Percentiles rank a stretch among this genome's conserved stretches.
Conservation (phyloP, 2,113 vertebrate species). For the Lates calcarifer region DNA sequence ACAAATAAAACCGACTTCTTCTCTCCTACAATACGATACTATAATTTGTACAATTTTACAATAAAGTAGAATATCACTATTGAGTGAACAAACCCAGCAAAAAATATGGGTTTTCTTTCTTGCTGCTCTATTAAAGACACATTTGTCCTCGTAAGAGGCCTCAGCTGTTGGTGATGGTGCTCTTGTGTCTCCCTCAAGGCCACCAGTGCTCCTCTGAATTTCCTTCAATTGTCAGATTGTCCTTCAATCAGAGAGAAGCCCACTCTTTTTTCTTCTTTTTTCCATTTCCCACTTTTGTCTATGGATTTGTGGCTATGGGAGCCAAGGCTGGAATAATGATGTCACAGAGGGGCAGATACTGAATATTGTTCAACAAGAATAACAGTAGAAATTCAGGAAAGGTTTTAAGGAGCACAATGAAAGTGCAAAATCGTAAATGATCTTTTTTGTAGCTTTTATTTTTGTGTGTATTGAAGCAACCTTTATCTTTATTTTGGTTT, state of each 20-base stretch:
- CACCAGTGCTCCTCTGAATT: slow-evolving; percentile 25
- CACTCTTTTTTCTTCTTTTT: neutral
- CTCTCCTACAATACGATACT: neutral
- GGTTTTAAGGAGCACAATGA: neutral
- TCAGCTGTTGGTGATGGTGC: slow-evolving; percentile 22
- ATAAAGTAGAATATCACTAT: neutral
- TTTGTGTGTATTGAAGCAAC: neutral
- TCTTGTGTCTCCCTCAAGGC: slow-evolving; percentile 37
- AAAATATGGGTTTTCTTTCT: neutral
- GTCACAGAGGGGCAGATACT: no score
- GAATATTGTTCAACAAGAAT: neutral
- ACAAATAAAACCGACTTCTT: neutral
- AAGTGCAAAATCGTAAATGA: no score
- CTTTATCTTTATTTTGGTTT: no score
- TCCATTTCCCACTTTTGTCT: neutral
- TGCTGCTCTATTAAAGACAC: neutral
- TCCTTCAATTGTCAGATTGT: slow-evolving; percentile 35
- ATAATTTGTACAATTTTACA: neutral
- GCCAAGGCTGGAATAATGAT: neutral
- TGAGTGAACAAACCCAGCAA: neutral
- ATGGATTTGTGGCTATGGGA: neutral
- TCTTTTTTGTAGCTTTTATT: neutral
- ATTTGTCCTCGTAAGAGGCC: slow-evolving; percentile 16
- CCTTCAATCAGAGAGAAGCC: slow-evolving; percentile 34
- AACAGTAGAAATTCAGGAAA: neutral